These are phyloP conservation scores for Sarcoramphus papa DNA, from an alignment of 2,797 vertebrate genomes.

Conservation along the genomic window DNA sequence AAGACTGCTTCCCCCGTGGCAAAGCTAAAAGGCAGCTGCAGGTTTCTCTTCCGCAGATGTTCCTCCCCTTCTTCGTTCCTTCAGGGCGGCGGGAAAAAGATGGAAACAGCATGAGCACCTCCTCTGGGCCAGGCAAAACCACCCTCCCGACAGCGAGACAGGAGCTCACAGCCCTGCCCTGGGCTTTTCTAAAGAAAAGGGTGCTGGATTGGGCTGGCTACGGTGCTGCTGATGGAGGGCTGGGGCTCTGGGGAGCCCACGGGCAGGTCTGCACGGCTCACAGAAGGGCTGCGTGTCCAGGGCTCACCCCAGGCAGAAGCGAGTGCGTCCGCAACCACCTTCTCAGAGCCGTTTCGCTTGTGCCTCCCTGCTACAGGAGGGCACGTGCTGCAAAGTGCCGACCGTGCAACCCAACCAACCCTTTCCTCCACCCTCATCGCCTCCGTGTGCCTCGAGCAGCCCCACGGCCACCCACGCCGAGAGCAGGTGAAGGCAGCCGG, in stretches of 20 bases:
- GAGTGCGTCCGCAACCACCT: background rate
- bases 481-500: background rate
- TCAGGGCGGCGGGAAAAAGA: background rate
- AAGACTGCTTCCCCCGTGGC: constrained; percentile 82
- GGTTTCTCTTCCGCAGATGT: constrained; percentile 77
- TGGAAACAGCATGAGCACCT: background rate
- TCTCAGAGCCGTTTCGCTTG: background rate
- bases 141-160: background rate
- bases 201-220: background rate
- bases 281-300: background rate
- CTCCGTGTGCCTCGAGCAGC: rapidly evolving
- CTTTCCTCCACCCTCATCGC: background rate
- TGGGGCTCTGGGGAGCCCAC: background rate
- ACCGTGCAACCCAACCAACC: rapidly evolving
- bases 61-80: constrained; percentile 86
- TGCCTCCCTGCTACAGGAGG: background rate
- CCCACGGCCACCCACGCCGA: rapidly evolving
- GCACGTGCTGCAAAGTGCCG: background rate
- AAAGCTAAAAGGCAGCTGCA: constrained; percentile 82
- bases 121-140: background rate
- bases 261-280: background rate
- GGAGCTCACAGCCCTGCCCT: background rate
- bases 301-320: background rate
- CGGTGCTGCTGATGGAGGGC: background rate
- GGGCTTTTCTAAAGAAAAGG: background rate